Percentiles rank a stretch among this genome's conserved stretches.
Conservation (phyloP, 2,113 vertebrate genomes). For the Raja brachyura region DNA sequence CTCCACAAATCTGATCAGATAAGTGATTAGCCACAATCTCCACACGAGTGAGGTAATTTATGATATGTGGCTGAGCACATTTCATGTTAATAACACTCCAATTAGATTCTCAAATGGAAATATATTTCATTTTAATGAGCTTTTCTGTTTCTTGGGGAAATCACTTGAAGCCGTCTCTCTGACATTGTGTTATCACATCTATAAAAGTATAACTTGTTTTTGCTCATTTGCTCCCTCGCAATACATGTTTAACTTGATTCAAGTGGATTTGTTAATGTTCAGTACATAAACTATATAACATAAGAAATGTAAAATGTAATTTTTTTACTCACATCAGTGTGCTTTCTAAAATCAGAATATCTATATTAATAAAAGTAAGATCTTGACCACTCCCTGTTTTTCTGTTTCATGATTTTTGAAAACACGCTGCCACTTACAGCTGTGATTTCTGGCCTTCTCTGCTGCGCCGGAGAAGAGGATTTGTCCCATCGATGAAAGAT, state of each 20-base stretch:
- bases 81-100: neutral
- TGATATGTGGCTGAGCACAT: neutral
- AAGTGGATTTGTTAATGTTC: neutral
- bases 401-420: no score
- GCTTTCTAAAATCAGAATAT: slow-evolving; percentile 1
- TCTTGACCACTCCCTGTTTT: no score
- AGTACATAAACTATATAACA: neutral
- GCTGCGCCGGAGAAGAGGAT: no score
- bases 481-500: no score
- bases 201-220: neutral
- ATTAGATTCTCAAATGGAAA: slow-evolving; percentile 5
- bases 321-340: neutral
- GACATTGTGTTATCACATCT: neutral
- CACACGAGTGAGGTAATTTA: neutral
- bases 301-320: no score
- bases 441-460: no score
- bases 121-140: neutral
- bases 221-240: neutral
- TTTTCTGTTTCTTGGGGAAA: neutral
- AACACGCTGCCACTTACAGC: no score
- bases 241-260: neutral
- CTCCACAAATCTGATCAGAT: no score
- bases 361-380: no score
- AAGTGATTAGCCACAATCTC: neutral
- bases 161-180: neutral